Evolutionary conservation across 2,113 vertebrate species (phyloP), one percentile per base, ranked within the genome.

Genomic region (Equus przewalskii): DNA sequence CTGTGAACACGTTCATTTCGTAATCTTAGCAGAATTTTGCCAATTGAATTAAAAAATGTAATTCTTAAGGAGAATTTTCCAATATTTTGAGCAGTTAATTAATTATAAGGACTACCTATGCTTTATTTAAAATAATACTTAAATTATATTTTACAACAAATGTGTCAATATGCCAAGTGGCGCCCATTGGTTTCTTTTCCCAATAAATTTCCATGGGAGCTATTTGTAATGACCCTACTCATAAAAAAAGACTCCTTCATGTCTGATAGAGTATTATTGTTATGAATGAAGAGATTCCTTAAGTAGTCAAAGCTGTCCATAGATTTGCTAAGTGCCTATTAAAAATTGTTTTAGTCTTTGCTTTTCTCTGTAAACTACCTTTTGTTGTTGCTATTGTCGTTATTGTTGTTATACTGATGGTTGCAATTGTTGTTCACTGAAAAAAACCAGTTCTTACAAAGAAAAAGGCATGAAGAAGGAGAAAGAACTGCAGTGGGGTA

Each of bases 221-320:
- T 95, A 36, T 92, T 86, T 96, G 97, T 98, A 98, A 98, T 96
- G 96, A 97, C 78, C 51, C 82, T 92, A 65, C 67, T 98, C 93
- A 91, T 86, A 97, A 92, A 97, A 97, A 97, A 91, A 65, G 91
- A 69, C 91, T 98, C 36, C 85, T 97, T 96, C 94, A 84, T 97
- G 95, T 76, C 96, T 76, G 97, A 96, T 70, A 97, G 90, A 97
- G 89, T 89, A 94, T 83, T 98, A 86, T 26, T 84, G 11, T 36
- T 56, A 87, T 97, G 89, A 98, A 98, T 91, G 79, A 96, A 98
- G 97, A 91, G 76, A 67, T 97, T 76, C 60, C 60, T 97, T 98
- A 96, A 73, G 98, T 83, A 95, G 72, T 64, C 94, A 97, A 65
- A 97, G 15, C 76, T 89, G 94, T 96, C 97, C 96, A 96, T 33